Conservation (phyloP, 1,140 invertebrate genomes). For the Papilio machaon region DNA sequence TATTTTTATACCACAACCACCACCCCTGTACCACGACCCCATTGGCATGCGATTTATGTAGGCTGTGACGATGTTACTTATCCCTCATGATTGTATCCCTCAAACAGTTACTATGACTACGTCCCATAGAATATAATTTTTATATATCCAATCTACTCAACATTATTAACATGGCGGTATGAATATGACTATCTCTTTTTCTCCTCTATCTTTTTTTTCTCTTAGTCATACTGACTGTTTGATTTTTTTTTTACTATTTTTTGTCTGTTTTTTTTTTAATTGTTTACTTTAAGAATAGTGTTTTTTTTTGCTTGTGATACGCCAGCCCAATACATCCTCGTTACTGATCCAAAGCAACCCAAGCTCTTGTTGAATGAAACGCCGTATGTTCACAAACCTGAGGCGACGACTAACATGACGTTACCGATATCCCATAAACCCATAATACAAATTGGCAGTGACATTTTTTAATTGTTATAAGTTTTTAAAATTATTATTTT, state of each 20-base stretch:
- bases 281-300: slow-evolving; percentile 72
- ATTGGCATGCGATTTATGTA: slow-evolving; percentile 76
- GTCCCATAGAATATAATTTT: slow-evolving; percentile 55
- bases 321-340: slow-evolving; percentile 76
- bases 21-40: slow-evolving; percentile 50
- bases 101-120: slow-evolving; percentile 81
- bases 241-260: slow-evolving; percentile 71
- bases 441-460: slow-evolving; percentile 60
- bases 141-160: slow-evolving; percentile 58
- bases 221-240: slow-evolving; percentile 82
- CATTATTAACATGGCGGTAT: slow-evolving; percentile 73
- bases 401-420: slow-evolving; percentile 68
- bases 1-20: slow-evolving; percentile 62
- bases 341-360: slow-evolving; percentile 72
- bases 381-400: slow-evolving; percentile 51
- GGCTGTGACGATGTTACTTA: slow-evolving; percentile 78
- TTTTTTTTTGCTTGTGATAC: slow-evolving; percentile 79
- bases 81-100: slow-evolving; percentile 65
- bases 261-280: slow-evolving; percentile 68
- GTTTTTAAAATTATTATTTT: slow-evolving; percentile 60
- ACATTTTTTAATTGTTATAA: slow-evolving; percentile 57
- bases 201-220: slow-evolving; percentile 78
- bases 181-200: slow-evolving; percentile 75
- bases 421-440: slow-evolving; percentile 58
- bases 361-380: slow-evolving; percentile 59